Base-by-base conservation (phyloP, 2,113 vertebrate genomes). In the Hyla sarda region DNA sequence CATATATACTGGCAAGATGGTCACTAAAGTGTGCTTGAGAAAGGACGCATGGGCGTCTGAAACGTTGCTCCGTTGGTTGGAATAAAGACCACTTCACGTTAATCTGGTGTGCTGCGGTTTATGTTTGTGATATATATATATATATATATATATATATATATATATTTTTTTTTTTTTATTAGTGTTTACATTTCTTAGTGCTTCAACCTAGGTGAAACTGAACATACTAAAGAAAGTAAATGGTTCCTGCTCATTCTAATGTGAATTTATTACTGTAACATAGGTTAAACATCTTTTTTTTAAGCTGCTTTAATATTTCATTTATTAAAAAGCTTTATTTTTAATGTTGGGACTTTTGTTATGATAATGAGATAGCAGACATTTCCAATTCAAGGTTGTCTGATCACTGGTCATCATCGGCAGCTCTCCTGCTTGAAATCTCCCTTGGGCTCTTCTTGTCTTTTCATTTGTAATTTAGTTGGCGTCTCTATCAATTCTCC, bases 331-430 rank as follows among this genome's bases (percentile, higher is more conserved):
- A 95, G 93, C 95, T 95, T 97, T 96, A 96, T 96, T 95, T 96
- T 97, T 97, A 96, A 95, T 93, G 95, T 94, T 90, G 92, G 92
- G 94, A 95, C 95, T 96, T 98, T 97, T 99, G 97, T 99, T 96
- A 99, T 98, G 97, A 95, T 97, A 98, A 99, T 97, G 92, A 96
- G 94, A 91, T 92, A 90, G 96, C 96, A 96, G 97, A 95, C 95
- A 96, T 98, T 99, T 99, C 97, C 97, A 97, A 97, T 97, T 97
- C 97, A 96, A 96, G 97, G 97, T 97, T 96, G 97, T 97, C 96
- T 96, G 97, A 97, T 96, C 95, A 93, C 95, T 98, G 97, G 97
- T 97, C 96, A 97, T 96, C 96, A 97, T 96, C 96, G 93, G 92
- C 93, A 93, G 93, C 92, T 94, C 67, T 71, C 95, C 93, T 96